Evolutionary conservation across 37 sponge, comb jelly and placozoan species (phyloP), one percentile per base, ranked within the genome.

Genomic region (Crambe crambe): DNA sequence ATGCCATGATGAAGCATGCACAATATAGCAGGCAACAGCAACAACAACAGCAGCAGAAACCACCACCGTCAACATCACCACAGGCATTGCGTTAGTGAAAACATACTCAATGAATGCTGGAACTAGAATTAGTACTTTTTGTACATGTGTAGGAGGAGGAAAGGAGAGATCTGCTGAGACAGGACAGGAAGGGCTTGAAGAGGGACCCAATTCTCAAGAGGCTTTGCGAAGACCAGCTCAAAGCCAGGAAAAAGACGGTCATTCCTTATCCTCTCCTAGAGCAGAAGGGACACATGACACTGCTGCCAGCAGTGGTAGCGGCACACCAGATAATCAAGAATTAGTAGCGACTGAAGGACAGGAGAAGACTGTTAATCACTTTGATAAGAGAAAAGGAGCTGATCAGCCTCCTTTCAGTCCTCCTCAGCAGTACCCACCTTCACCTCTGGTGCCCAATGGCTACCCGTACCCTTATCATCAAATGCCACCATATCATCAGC

Each of bases 121-220:
- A n/a, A n/a, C n/a, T n/a, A n/a, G n/a, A n/a, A n/a, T n/a, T n/a
- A n/a, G n/a, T n/a, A n/a, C n/a, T n/a, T n/a, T n/a, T n/a, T n/a
- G n/a, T n/a, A n/a, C n/a, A n/a, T n/a, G n/a, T 23, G 27, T 23
- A 34, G n/a, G 37, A 20, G 32, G 15, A 31, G 44, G 29, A 6
- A 47, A 44, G 47, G 47, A 47, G 29, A 47, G 72, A 26, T 41
- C 47, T 6, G 42, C 47, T 27, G 72, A 47, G 23, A 47, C 72
- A 27, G 75, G 75, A 42, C 57, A 54, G 23, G 58, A 42, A 65
- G 66, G 66, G 10, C 66, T 56, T 12, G 87, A 80, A 36, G 87
- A 87, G 40, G 80, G 74, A 27, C 81, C 81, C 5, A 81, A 80
- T 40, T 80, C 74, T 44, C 75, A 75, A 1, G 87, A 80, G 42